These are phyloP conservation scores for Catagonus wagneri DNA, from an alignment of 2,113 vertebrate genomes.

Conservation along the genomic window DNA sequence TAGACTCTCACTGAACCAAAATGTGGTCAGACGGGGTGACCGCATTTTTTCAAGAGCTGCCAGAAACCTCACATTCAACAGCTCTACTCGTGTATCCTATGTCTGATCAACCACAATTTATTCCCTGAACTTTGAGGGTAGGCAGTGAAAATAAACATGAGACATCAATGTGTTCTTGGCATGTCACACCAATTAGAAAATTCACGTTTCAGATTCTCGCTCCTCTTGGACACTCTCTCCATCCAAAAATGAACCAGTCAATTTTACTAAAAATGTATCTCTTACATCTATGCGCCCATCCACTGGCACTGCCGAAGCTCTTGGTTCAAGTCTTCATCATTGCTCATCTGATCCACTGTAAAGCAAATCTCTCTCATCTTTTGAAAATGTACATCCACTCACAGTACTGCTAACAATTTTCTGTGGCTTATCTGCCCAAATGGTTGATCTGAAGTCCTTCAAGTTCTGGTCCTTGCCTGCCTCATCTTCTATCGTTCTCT, in stretches of 20 bases:
- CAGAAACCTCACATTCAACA: not conserved
- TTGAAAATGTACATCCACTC: not conserved
- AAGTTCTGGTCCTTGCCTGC: not conserved
- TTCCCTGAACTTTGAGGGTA: slow-evolving; percentile 40
- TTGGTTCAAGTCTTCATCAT: not conserved
- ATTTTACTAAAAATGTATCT: not conserved
- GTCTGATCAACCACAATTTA: not conserved
- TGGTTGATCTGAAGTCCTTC: not conserved
- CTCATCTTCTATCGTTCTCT: not conserved
- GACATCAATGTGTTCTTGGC: not conserved
- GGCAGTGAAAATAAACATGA: slow-evolving; percentile 42
- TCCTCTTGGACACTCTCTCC: not conserved
- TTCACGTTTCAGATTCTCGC: not conserved
- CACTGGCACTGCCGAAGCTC: not conserved
- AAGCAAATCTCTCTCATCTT: not conserved
- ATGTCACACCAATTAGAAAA: not conserved
- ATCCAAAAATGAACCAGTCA: not conserved
- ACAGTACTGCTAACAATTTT: not conserved
- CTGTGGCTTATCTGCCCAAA: not conserved
- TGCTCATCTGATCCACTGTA: not conserved
- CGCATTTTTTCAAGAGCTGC: slow-evolving; percentile 34
- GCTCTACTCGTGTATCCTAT: not conserved
- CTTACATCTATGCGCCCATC: not conserved
- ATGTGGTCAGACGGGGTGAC: not conserved
- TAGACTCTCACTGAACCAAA: slow-evolving; percentile 25